Percentiles rank a stretch among this genome's conserved stretches.
These are phyloP conservation scores for Scaptomyza polygonia DNA, from an alignment of 2,888 invertebrate genomes.

Conservation along the genomic window DNA sequence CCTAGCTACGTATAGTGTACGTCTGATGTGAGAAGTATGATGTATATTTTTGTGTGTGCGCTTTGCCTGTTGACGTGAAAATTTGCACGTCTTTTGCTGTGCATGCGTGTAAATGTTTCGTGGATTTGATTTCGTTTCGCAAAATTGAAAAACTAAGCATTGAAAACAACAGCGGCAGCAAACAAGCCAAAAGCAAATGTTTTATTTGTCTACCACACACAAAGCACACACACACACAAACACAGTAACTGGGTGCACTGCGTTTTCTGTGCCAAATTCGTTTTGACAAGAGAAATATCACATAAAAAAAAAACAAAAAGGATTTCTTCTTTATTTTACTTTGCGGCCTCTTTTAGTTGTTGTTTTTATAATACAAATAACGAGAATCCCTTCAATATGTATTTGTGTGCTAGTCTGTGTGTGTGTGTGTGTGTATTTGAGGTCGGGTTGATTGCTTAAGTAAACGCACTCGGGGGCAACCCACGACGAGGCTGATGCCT, in stretches of 20 bases:
- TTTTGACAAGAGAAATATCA: conserved; percentile 54
- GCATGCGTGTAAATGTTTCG: conserved; percentile 77
- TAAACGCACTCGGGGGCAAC: conserved; percentile 75
- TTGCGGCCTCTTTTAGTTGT: conserved; percentile 80
- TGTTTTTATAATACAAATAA: conserved; percentile 74
- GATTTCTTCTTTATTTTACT: conserved; percentile 59
- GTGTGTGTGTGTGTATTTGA: conserved; percentile 57
- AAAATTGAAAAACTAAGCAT: conserved; percentile 78
- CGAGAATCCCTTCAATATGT: conserved; percentile 63
- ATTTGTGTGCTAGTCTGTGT: conserved; percentile 22
- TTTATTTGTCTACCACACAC: conserved; percentile 68
- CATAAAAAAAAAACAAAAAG: no score
- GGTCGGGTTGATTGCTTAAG: conserved; percentile 80
- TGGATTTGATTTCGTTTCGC: conserved; percentile 72
- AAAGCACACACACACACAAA: conserved; percentile 17
- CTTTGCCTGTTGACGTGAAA: conserved; percentile 77
- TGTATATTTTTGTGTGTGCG: conserved; percentile 25
- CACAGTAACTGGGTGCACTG: conserved; percentile 62
- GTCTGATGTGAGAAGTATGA: conserved; percentile 18
- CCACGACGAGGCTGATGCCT: conserved; percentile 64
- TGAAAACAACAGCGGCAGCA: conserved; percentile 59
- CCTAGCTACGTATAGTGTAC: conserved; percentile 60
- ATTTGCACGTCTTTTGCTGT: conserved; percentile 80
- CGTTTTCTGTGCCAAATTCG: conserved; percentile 73
- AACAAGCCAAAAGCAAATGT: conserved; percentile 68